Base-by-base conservation (phyloP, 2,113 vertebrate genomes). In the Macquaria australasica region DNA sequence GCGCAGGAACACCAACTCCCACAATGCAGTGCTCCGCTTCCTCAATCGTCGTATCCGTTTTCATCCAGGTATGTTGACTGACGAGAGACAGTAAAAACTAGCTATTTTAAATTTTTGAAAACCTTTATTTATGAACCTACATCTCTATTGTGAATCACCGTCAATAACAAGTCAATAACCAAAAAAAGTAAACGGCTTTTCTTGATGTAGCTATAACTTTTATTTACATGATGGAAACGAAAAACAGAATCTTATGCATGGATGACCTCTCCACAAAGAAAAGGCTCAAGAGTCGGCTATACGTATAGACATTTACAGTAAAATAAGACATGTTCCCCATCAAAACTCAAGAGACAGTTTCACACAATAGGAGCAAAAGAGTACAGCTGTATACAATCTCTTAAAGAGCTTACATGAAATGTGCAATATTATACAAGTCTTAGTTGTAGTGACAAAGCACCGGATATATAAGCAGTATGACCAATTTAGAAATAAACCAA, bases 171-270 rank as follows among this genome's bases (percentile, higher is more conserved):
- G 3, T 43, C 1, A 10, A 39, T 59, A 31, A 23, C 50, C 34
- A 34, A 77, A 51, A 37, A 69, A 81, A 63, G 50, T n/a, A 18
- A 70, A 79, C 64, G 39, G 8, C 9, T 45, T 76, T 71, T 73
- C 5, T 73, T 82, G 23, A 85, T 6, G 66, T 77, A 84, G 67
- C 83, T 93, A 88, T 89, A 88, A 89, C 70, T 89, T 96, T 96
- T 96, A 96, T 96, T 96, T 96, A 96, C 95, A 96, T 56, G 77
- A 82, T 87, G 84, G 88, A 91, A 90, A 89, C 55, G 85, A 81
- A 88, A 84, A 85, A 92, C 59, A 86, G 64, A 82, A 81, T 70
- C 45, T 16, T 89, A 92, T 83, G 81, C 64, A 87, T 76, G 59
- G 11, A 41, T 86, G 28, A 76, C 69, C 80, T 90, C 69, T 90